Percentiles rank a stretch among this genome's conserved stretches.
These are phyloP conservation scores for Drosophila meridiana DNA, from an alignment of 2,888 invertebrate genomes.

Conservation along the genomic window DNA sequence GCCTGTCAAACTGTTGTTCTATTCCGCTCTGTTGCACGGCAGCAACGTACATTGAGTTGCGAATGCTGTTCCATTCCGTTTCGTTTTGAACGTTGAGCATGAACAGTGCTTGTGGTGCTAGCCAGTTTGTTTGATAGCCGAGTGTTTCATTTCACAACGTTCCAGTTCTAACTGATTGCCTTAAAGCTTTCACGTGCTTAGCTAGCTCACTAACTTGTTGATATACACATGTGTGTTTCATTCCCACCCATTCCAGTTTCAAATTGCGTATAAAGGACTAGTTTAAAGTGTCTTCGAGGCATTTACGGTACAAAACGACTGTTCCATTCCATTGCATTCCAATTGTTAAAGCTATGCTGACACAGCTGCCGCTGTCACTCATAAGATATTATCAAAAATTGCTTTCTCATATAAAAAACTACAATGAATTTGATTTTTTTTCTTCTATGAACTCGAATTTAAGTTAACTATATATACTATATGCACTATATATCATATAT, in stretches of 20 bases:
- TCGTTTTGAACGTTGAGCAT: background rate
- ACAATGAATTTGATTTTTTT: slow-evolving; percentile 23
- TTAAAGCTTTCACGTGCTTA: background rate
- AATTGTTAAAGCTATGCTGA: background rate
- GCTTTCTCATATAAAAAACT: slow-evolving; percentile 17
- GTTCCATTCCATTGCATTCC: background rate
- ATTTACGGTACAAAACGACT: background rate
- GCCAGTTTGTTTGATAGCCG: background rate
- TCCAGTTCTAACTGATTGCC: background rate
- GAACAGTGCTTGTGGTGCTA: too few relatives aligned
- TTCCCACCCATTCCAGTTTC: background rate
- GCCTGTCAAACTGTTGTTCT: slow-evolving; percentile 3
- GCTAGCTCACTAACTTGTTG: background rate
- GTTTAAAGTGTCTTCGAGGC: background rate
- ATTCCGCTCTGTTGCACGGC: slow-evolving; percentile 1
- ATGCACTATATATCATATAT: background rate
- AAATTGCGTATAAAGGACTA: background rate
- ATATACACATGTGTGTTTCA: background rate
- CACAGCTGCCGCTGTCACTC: background rate
- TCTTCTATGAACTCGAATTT: background rate
- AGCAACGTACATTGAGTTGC: background rate
- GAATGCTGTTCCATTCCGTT: background rate
- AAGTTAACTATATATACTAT: slow-evolving; percentile 4
- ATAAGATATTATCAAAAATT: slow-evolving; percentile 18
- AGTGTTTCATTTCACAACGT: background rate